Conservation (phyloP, 2,797 vertebrate species). For the Prionace glauca region DNA sequence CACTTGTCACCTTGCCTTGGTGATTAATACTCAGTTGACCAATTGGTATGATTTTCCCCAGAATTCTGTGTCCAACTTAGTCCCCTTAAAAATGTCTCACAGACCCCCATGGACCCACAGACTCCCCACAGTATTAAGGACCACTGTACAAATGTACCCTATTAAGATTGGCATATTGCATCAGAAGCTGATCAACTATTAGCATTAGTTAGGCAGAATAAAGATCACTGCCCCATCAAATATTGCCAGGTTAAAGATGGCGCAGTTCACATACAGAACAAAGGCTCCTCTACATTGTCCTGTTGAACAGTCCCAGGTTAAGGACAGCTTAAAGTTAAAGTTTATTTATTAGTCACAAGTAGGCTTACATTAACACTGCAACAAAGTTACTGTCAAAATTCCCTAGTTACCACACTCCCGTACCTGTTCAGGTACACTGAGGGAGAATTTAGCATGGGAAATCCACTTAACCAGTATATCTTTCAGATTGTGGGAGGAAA, state of each 20-base stretch:
- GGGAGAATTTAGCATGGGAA: no score
- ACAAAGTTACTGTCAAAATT: no score
- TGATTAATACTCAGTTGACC: neutral
- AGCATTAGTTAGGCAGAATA: neutral
- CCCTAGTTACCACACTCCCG: no score
- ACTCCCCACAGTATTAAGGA: neutral
- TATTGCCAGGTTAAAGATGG: neutral
- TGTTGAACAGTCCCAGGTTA: neutral
- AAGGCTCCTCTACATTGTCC: neutral
- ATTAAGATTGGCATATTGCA: neutral
- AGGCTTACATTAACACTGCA: no score
- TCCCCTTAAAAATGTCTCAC: neutral
- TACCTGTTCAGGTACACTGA: no score
- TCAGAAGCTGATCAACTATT: neutral
- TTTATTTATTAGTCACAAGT: no score
- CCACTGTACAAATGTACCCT: neutral
- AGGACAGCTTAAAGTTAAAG: neutral
- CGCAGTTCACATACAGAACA: neutral
- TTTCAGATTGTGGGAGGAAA: no score
- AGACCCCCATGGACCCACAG: neutral
- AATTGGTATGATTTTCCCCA: neutral
- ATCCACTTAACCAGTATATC: no score
- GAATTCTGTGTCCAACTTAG: neutral
- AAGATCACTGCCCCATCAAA: neutral
- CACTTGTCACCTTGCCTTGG: neutral